These are phyloP conservation scores for Meriones unguiculatus DNA, from an alignment of 2,113 vertebrate species.

Conservation along the genomic window DNA sequence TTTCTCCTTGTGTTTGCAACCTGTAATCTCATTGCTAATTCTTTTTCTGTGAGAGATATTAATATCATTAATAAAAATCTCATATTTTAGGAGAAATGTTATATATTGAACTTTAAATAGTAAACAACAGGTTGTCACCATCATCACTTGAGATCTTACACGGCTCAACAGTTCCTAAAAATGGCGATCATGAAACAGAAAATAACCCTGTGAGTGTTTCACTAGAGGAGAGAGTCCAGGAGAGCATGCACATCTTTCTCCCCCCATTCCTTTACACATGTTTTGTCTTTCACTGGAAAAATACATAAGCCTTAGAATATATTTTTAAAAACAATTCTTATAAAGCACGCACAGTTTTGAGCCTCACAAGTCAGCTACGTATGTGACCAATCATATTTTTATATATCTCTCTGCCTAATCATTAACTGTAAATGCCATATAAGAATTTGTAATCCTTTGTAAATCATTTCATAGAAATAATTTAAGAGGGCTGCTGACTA, in stretches of 20 bases:
- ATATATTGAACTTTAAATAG: constrained; percentile 48
- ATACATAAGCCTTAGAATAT: constrained; percentile 33
- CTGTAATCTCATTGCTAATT: background rate
- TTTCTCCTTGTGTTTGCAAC: background rate
- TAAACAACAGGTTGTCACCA: constrained; percentile 64
- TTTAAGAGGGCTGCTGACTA: constrained; percentile 87
- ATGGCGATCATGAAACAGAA: background rate
- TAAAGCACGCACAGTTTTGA: constrained; percentile 75
- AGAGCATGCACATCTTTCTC: background rate
- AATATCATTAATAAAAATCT: background rate
- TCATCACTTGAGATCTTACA: constrained; percentile 23
- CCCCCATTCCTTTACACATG: constrained; percentile 41
- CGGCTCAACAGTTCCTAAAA: background rate
- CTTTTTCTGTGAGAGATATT: background rate
- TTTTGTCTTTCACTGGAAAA: constrained; percentile 35
- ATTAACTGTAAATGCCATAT: constrained; percentile 86
- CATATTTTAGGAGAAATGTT: constrained; percentile 1
- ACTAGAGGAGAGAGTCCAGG: constrained; percentile 52
- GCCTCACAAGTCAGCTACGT: constrained; percentile 78
- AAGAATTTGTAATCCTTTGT: constrained; percentile 87
- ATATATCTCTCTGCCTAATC: constrained; percentile 87
- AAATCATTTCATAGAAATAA: constrained; percentile 88
- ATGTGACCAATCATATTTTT: constrained; percentile 82
- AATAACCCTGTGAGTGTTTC: constrained; percentile 47
- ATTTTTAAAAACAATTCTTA: constrained; percentile 66